Percentiles rank a stretch among this genome's conserved stretches.
Evolutionary conservation across 2,113 vertebrate species (phyloP).

Genomic region (Xiphorhynchus elegans): DNA sequence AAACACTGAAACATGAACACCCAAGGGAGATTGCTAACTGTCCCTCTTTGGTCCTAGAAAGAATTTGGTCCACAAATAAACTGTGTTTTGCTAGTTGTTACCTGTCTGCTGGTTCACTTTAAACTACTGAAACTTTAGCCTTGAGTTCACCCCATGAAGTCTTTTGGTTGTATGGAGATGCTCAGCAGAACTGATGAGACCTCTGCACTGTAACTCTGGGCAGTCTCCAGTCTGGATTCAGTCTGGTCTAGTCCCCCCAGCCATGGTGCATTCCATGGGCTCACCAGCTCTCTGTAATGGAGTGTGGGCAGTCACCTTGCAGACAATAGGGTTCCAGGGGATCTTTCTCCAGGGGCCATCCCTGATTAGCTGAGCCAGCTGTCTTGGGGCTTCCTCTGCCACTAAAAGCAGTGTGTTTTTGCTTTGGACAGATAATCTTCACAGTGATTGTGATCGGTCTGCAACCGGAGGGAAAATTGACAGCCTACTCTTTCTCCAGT

Average conservation of each 20-base stretch:
- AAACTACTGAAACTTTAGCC: background rate
- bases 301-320: background rate
- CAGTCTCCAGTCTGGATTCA: background rate
- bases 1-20: background rate
- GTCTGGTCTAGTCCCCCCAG: no score
- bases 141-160: background rate
- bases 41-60: background rate
- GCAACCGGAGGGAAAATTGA: fast-evolving
- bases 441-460: background rate
- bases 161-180: background rate
- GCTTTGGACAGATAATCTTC: background rate
- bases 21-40: background rate
- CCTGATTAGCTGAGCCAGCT: background rate
- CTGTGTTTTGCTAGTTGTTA: background rate
- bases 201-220: background rate
- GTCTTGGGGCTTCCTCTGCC: background rate
- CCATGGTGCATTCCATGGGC: fast-evolving
- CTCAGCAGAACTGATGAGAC: background rate
- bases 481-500: background rate
- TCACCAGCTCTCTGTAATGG: background rate
- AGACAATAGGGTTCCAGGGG: background rate
- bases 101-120: background rate
- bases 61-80: background rate
- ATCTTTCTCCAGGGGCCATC: background rate
- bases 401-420: background rate